Conservation (phyloP, 2,113 vertebrate species). For the Pelvicachromis taeniatus region DNA sequence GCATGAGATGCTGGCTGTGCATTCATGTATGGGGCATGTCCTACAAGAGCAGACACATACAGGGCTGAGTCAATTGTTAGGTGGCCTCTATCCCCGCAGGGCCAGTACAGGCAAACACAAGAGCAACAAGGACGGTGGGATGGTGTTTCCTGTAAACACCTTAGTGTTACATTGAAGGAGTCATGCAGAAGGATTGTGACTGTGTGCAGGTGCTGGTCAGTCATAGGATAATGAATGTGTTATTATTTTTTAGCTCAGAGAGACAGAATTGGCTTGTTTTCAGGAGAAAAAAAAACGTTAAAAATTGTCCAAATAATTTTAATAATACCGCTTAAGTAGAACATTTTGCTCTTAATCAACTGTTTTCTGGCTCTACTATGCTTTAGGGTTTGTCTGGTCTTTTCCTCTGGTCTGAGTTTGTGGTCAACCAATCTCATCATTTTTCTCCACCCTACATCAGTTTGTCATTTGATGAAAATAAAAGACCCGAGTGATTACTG, state of each 20-base stretch:
- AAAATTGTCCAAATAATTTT: not conserved
- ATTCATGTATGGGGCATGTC: constrained; percentile 51
- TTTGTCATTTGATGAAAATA: constrained; percentile 32
- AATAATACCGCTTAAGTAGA: not conserved
- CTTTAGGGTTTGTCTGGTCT: not conserved
- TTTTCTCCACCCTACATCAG: constrained; percentile 15
- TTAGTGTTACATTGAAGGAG: constrained; percentile 42
- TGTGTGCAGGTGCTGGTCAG: not conserved
- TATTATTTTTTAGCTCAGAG: not conserved
- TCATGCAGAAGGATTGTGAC: not conserved
- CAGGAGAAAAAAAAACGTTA: not conserved
- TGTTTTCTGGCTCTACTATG: not conserved
- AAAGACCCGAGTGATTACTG: constrained; percentile 7
- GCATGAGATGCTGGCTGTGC: constrained; percentile 53
- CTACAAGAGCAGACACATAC: constrained; percentile 67
- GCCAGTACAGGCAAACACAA: constrained; percentile 53
- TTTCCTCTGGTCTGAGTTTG: constrained; percentile 8
- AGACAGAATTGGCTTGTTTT: not conserved
- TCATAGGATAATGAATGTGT: not conserved
- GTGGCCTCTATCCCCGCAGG: constrained; percentile 53
- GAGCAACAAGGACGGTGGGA: constrained; percentile 38
- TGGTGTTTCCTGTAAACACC: constrained; percentile 64
- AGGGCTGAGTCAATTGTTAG: constrained; percentile 27
- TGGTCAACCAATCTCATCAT: constrained; percentile 30
- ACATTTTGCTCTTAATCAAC: not conserved